A percentile compares a stretch with the other conserved stretches of the same genome.
Conservation (phyloP, 2,797 vertebrate genomes). For the Iguana delicatissima region DNA sequence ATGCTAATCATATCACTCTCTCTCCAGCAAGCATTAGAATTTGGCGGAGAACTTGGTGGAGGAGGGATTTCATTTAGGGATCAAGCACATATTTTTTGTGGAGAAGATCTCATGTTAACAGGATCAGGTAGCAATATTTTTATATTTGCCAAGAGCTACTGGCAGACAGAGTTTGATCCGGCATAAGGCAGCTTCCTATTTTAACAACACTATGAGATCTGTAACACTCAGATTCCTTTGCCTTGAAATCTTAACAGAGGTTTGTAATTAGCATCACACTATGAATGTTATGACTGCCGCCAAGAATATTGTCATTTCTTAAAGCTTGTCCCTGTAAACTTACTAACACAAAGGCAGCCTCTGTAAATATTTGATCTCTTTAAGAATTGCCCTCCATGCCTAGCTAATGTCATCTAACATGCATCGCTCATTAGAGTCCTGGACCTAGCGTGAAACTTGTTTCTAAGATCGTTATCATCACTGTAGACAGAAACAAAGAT, state of each 20-base stretch:
- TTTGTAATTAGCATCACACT: not conserved
- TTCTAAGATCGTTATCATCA: constrained; percentile 40
- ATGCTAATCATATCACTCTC: not conserved
- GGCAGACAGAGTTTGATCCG: not conserved
- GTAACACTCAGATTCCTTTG: not conserved
- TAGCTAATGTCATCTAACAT: not conserved
- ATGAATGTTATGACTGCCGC: not conserved
- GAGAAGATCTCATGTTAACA: not conserved
- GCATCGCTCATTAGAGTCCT: constrained; percentile 4
- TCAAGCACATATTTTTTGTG: not conserved
- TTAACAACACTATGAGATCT: not conserved
- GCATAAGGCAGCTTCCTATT: not conserved
- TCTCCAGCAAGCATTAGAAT: not conserved
- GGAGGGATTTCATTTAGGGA: not conserved
- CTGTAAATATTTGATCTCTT: constrained; percentile 14
- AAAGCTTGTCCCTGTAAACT: not conserved
- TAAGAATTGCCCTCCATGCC: not conserved
- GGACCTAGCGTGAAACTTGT: not conserved
- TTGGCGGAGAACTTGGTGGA: not conserved
- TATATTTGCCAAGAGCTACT: not conserved
- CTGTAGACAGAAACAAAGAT: constrained; percentile 28
- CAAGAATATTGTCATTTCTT: not conserved
- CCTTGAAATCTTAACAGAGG: not conserved
- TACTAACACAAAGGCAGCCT: not conserved
- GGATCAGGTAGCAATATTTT: not conserved